Evolutionary conservation across 2,113 vertebrate species (phyloP).

Genomic region (Carassius gibelio): DNA sequence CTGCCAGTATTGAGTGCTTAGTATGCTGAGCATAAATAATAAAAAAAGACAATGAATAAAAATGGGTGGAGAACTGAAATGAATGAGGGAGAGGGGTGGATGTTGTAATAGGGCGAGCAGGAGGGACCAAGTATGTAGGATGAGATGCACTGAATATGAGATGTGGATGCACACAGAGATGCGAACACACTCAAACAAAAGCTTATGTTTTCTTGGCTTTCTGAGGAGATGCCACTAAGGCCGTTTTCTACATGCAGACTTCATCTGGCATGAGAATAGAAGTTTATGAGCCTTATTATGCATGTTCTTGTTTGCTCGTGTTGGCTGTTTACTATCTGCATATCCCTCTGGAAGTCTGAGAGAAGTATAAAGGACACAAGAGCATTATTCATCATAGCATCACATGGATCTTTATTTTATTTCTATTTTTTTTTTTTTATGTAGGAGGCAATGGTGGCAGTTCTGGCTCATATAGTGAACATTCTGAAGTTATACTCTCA

Average conservation of each 20-base stretch:
- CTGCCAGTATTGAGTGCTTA: constrained; percentile 87
- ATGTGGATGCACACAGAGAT: constrained; percentile 21
- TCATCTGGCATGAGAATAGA: constrained; percentile 14
- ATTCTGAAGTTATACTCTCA: too few species aligned
- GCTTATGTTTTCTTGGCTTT: constrained; percentile 45
- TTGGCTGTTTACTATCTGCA: constrained; percentile 45
- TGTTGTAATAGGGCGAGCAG: neutral
- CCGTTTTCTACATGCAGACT: constrained; percentile 13
- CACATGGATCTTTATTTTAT: constrained; percentile 3
- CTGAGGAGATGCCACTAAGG: constrained; percentile 13
- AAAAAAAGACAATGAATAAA: constrained; percentile 70
- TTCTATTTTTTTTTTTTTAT: neutral
- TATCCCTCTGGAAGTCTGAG: constrained; percentile 48
- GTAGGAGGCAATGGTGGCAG: neutral
- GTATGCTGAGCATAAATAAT: constrained; percentile 87
- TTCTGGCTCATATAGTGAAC: neutral
- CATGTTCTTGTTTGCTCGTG: constrained; percentile 44
- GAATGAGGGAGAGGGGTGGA: constrained; percentile 37
- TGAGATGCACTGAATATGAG: constrained; percentile 16
- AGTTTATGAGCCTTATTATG: constrained; percentile 50
- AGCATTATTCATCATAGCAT: constrained; percentile 29
- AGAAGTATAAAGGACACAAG: constrained; percentile 49
- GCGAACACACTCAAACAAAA: neutral
- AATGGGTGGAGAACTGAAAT: constrained; percentile 56
- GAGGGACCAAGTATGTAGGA: constrained; percentile 35